phyloP scores from a whole-genome alignment of 1,140 invertebrate species.

The Diploscapter pachys region DNA sequence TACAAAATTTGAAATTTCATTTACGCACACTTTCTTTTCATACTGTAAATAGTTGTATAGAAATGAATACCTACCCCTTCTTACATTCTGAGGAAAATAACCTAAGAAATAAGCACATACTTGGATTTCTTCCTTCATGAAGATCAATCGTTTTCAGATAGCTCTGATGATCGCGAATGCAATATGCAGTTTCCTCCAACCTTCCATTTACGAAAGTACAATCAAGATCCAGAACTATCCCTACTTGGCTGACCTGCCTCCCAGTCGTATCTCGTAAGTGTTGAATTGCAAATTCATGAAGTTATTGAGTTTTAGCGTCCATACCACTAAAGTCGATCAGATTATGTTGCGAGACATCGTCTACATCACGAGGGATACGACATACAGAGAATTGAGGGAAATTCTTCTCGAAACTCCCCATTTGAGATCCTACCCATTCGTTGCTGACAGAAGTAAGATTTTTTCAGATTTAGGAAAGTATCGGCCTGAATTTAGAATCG shows the following conservation, averaged over 20 bases:
- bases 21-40: too few species aligned
- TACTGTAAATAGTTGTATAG: too few species aligned
- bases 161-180: slow-evolving; percentile 89
- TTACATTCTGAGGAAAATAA: too few species aligned
- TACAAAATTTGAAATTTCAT: too few species aligned
- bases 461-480: slow-evolving; percentile 3
- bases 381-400: slow-evolving; percentile 56
- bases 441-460: slow-evolving; percentile 57
- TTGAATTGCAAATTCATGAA: slow-evolving; percentile 21
- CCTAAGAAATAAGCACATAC: too few species aligned
- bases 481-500: slow-evolving; percentile 55
- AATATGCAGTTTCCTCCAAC: slow-evolving; percentile 82
- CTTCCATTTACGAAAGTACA: slow-evolving; percentile 96
- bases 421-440: slow-evolving; percentile 53
- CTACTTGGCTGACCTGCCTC: slow-evolving; percentile 73
- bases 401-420: slow-evolving; percentile 52
- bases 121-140: too few species aligned
- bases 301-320: slow-evolving; percentile 46
- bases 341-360: slow-evolving; percentile 55
- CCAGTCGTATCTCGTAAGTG: slow-evolving; percentile 46
- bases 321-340: slow-evolving; percentile 56
- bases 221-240: slow-evolving; percentile 95
- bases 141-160: too few species aligned
- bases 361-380: slow-evolving; percentile 52
- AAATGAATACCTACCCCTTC: too few species aligned